Evolutionary conservation across 2,888 invertebrate genomes (phyloP).

Genomic region (Dysmachus trigonus): DNA sequence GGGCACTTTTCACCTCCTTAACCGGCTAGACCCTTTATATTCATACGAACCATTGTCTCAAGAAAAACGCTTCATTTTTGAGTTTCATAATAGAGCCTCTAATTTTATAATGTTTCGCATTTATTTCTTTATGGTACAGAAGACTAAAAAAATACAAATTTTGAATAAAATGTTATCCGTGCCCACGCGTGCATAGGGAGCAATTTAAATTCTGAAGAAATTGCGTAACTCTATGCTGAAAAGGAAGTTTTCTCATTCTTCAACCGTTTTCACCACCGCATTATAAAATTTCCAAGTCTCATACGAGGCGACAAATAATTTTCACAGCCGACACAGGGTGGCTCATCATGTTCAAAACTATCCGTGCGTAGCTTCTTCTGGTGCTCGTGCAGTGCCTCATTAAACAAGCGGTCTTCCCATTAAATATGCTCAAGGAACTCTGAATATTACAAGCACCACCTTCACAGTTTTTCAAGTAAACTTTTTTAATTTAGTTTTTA

Average conservation of each 20-base stretch:
- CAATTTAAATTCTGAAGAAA: neutral
- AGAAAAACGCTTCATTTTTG: too few relatives aligned
- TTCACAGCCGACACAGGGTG: neutral
- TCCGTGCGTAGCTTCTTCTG: neutral
- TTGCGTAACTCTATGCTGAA: neutral
- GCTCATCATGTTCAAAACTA: neutral
- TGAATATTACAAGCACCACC: neutral
- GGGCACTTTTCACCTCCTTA: too few relatives aligned
- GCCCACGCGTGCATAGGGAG: neutral
- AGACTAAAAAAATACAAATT: neutral
- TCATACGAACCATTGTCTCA: too few relatives aligned
- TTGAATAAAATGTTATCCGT: neutral
- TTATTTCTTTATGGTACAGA: too few relatives aligned
- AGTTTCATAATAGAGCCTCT: too few relatives aligned
- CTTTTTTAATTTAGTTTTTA: slow-evolving; percentile 18
- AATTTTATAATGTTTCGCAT: too few relatives aligned
- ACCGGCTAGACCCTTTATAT: too few relatives aligned
- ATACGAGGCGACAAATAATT: neutral
- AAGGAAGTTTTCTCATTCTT: neutral
- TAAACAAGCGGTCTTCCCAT: neutral
- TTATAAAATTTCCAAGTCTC: neutral
- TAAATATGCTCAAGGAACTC: slow-evolving; percentile 2
- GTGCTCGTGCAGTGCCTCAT: neutral
- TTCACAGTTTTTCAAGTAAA: neutral
- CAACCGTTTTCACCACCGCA: neutral